Evolutionary conservation across 2,888 invertebrate species (phyloP).

Genomic region (Metellina segmentata): DNA sequence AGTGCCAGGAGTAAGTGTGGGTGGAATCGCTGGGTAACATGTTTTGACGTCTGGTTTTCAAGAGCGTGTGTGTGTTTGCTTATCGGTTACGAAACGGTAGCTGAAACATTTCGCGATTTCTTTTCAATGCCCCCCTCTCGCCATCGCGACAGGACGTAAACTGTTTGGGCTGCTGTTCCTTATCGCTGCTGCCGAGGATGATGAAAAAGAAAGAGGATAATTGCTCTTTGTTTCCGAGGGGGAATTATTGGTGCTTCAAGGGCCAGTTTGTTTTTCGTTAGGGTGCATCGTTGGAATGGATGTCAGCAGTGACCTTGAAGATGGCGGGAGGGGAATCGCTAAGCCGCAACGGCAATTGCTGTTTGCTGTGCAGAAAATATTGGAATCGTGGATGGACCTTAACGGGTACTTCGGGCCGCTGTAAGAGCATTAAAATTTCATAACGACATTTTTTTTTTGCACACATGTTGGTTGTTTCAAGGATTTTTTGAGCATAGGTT

Average conservation of each 20-base stretch:
- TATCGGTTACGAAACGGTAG: conserved; percentile 67
- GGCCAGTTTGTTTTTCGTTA: neutral
- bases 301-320: neutral
- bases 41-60: conserved; percentile 62
- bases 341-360: neutral
- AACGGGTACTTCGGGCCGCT: too few relatives aligned
- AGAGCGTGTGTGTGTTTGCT: conserved; percentile 8
- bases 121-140: neutral
- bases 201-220: neutral
- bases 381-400: too few relatives aligned
- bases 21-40: conserved; percentile 66
- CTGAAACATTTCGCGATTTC: conserved; percentile 12
- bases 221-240: neutral
- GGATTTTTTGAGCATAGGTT: too few relatives aligned
- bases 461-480: too few relatives aligned
- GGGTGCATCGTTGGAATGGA: too few relatives aligned
- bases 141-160: conserved; percentile 42
- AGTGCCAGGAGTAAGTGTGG: conserved; percentile 56
- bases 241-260: too few relatives aligned
- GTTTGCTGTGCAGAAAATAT: neutral
- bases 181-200: conserved; percentile 18
- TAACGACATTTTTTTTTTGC: too few relatives aligned
- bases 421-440: too few relatives aligned
- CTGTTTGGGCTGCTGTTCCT: conserved; percentile 60
- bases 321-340: neutral